These are phyloP conservation scores for Hycleus cichorii DNA, from an alignment of 1,140 invertebrate genomes.

Conservation along the genomic window DNA sequence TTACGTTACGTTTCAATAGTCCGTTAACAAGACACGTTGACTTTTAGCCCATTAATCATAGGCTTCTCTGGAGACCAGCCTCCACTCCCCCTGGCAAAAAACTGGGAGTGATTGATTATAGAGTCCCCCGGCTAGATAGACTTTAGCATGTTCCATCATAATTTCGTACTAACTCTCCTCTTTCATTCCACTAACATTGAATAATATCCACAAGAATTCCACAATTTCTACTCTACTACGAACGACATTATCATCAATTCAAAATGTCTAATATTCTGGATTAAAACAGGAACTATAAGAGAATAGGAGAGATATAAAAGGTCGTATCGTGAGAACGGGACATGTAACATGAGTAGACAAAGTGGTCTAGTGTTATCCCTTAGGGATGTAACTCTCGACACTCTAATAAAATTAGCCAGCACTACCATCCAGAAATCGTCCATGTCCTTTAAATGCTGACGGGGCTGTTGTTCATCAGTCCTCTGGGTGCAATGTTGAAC, in stretches of 20 bases:
- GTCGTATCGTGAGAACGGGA: constrained; percentile 7
- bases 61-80: constrained; percentile 4
- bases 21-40: constrained; percentile 7
- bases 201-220: too few species aligned
- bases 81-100: not conserved
- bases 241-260: too few species aligned
- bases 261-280: not conserved
- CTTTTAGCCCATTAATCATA: constrained; percentile 22
- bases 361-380: constrained; percentile 3
- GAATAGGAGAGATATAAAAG: not conserved
- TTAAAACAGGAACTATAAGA: not conserved
- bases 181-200: too few species aligned
- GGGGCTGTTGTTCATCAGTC: constrained; percentile 3
- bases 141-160: constrained; percentile 8
- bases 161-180: not conserved
- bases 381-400: constrained; percentile 11
- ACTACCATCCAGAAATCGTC: not conserved
- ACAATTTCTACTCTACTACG: too few species aligned
- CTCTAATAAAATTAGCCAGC: constrained; percentile 11
- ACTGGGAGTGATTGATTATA: constrained; percentile 21
- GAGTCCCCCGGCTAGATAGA: constrained; percentile 11
- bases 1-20: not conserved
- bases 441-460: constrained; percentile 10
- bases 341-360: constrained; percentile 7
- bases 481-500: constrained; percentile 11